Evolutionary conservation across 2,888 invertebrate species (phyloP), one percentile per base, ranked within the genome.

Genomic region (Noctua fimbriata): DNA sequence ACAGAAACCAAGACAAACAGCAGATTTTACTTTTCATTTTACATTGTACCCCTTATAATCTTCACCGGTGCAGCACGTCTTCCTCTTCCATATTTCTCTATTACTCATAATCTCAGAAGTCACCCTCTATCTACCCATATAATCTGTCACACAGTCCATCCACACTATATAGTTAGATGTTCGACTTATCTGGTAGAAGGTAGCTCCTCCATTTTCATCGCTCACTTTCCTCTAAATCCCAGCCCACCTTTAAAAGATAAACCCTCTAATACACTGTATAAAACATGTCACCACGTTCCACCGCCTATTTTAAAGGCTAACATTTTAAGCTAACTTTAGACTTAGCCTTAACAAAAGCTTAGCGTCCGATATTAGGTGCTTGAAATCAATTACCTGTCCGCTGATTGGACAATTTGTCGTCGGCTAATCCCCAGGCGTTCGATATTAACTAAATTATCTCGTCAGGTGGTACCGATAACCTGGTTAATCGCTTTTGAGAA

Each of bases 391-490:
- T 97, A 97, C 96, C 96, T 96, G 95, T 94, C 93, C 95, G 94
- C 93, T 95, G 97, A 97, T 97, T 96, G 96, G 95, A 95, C 97
- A 97, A 97, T 97, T 97, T 97, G 97, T 97, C 96, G 95, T 93
- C 94, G 83, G 94, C 93, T 97, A 95, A 97, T 95, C 94, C 94
- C 88, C 83, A 82, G 83, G 82, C 91, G 93, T 93, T 97, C 95
- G 94, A 95, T 95, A 94, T 92, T 92, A 94, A 94, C 94, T 94
- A 95, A 95, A 95, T 95, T 95, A 95, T 94, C 94, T 95, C 94
- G 93, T 95, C 94, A 95, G 93, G 93, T 93, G 90, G 89, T 88
- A 88, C 83, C 87, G 80, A 82, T 83, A 85, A 84, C 83, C 78
- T 78, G 71, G 72, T 81, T 87, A 80, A 89, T 85, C 74, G 83